A percentile compares a stretch with the other conserved stretches of the same genome.
These are phyloP conservation scores for Fulmarus glacialis DNA, from an alignment of 2,113 vertebrate species.

Conservation along the genomic window DNA sequence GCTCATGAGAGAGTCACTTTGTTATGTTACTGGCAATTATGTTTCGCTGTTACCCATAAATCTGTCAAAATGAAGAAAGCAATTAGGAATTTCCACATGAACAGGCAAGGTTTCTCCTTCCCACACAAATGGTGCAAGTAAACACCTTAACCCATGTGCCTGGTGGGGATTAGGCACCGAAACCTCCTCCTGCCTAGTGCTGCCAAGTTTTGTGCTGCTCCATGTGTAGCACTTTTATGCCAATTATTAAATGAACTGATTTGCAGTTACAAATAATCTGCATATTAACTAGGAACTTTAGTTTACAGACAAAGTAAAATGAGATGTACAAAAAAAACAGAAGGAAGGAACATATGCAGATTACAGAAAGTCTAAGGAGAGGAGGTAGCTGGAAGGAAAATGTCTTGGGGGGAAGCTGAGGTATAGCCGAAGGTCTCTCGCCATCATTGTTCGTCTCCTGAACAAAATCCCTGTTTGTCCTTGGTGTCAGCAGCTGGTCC, in stretches of 20 bases:
- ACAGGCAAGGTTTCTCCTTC: slow-evolving; percentile 31
- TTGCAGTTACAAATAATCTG: slow-evolving; percentile 4
- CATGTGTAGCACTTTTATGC: neutral
- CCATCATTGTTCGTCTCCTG: neutral
- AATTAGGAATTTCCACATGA: slow-evolving; percentile 54
- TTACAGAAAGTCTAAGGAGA: neutral
- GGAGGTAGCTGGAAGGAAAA: neutral
- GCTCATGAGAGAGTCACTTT: neutral
- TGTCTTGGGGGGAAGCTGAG: neutral
- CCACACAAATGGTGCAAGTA: neutral
- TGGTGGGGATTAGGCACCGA: neutral
- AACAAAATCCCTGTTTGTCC: neutral
- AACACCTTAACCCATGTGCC: slow-evolving; percentile 11
- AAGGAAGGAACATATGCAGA: neutral
- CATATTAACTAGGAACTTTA: neutral
- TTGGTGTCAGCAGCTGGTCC: neutral
- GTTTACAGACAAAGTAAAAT: neutral
- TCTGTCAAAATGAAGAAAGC: slow-evolving; percentile 47
- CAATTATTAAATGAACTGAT: slow-evolving; percentile 39
- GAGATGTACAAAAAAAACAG: neutral
- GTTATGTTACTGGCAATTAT: slow-evolving; percentile 29
- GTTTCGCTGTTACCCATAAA: neutral
- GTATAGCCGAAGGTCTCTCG: neutral
- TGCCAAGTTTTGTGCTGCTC: slow-evolving; percentile 36
- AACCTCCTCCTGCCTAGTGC: slow-evolving; percentile 1